A percentile compares a stretch with the other conserved stretches of the same genome.
These are phyloP conservation scores for Apamea crenata DNA, from an alignment of 2,888 invertebrate genomes.

Conservation along the genomic window DNA sequence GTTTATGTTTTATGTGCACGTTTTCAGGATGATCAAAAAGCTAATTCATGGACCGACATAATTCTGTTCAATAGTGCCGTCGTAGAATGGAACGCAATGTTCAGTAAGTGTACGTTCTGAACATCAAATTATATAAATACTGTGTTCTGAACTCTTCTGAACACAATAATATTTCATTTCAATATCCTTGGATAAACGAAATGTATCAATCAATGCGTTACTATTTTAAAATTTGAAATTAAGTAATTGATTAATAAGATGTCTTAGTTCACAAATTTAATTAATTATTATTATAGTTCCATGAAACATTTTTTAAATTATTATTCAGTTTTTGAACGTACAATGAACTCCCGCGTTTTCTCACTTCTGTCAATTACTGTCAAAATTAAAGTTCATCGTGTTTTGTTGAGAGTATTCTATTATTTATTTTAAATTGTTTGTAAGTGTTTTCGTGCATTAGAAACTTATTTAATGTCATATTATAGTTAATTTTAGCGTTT, in stretches of 20 bases:
- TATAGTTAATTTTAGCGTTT: constrained; percentile 48
- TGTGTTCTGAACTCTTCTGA: not conserved
- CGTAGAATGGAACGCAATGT: constrained; percentile 25
- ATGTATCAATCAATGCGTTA: not conserved
- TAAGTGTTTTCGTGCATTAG: constrained; percentile 35
- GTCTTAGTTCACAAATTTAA: not conserved
- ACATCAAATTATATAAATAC: not conserved
- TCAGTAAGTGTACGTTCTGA: constrained; percentile 26
- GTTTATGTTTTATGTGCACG: not conserved
- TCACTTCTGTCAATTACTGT: constrained; percentile 68
- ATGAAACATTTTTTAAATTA: not conserved
- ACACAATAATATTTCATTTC: not conserved
- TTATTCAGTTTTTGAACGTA: constrained; percentile 52
- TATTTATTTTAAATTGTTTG: constrained; percentile 63
- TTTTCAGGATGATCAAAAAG: not conserved
- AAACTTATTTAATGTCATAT: constrained; percentile 61
- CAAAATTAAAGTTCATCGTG: constrained; percentile 76
- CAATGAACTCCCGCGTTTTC: constrained; percentile 83
- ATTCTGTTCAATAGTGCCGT: not conserved
- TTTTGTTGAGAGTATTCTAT: constrained; percentile 69
- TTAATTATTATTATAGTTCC: not conserved
- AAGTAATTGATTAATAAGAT: not conserved
- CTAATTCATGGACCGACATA: not conserved
- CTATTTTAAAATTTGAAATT: not conserved
- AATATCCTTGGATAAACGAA: not conserved